phyloP scores from a whole-genome alignment of 2,888 invertebrate species.

The Drosophila peninsularis region DNA sequence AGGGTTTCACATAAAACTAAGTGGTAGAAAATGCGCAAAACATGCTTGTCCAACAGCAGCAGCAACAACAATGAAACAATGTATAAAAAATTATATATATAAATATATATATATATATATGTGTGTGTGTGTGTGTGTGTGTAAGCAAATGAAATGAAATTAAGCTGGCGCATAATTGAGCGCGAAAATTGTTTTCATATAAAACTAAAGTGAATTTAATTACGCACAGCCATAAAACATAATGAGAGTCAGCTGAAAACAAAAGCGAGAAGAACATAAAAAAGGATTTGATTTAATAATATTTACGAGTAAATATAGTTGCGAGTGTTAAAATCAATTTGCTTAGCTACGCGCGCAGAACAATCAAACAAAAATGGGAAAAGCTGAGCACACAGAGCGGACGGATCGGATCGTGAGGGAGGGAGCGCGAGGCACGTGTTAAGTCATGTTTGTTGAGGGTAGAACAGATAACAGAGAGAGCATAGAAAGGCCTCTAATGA shows the following conservation, averaged over 20 bases:
- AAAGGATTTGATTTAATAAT: background rate
- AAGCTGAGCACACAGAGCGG: background rate
- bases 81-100: too few species aligned
- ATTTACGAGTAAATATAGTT: background rate
- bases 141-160: slow-evolving; percentile 42
- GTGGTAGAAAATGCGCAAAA: slow-evolving; percentile 38
- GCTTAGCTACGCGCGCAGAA: background rate
- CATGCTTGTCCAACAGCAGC: slow-evolving; percentile 20
- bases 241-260: slow-evolving; percentile 10
- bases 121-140: slow-evolving; percentile 2
- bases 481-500: background rate
- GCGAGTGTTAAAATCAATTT: slow-evolving; percentile 23
- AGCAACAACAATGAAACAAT: slow-evolving; percentile 9
- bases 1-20: slow-evolving; percentile 35
- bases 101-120: too few species aligned
- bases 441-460: background rate
- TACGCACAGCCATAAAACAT: slow-evolving; percentile 20
- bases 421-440: background rate
- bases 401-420: background rate
- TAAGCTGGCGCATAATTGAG: slow-evolving; percentile 61
- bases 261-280: slow-evolving; percentile 17
- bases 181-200: slow-evolving; percentile 53
- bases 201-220: slow-evolving; percentile 38
- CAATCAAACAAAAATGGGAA: too few species aligned
- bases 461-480: background rate